phyloP scores from a whole-genome alignment of 1,140 invertebrate genomes.

The Philopotamus ludificatus region DNA sequence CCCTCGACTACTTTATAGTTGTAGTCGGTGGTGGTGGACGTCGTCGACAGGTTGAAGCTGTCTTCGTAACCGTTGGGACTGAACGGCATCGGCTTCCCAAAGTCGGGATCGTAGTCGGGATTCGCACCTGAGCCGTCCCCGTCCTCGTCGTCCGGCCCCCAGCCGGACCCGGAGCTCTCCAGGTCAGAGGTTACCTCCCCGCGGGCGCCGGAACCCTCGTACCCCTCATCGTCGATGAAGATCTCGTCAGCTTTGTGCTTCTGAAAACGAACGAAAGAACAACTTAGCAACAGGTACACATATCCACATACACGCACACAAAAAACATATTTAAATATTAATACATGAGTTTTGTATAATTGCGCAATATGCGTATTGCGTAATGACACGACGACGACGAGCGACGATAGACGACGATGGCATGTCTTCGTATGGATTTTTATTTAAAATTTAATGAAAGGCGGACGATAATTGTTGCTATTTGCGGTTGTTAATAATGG shows the following conservation, averaged over 20 bases:
- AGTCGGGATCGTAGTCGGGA: background rate
- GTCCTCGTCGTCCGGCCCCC: constrained; percentile 57
- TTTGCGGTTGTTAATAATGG: too few relatives aligned
- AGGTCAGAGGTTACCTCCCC: constrained; percentile 50
- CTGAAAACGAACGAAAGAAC: constrained; percentile 8
- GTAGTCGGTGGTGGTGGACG: constrained; percentile 18
- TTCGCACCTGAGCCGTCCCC: constrained; percentile 43
- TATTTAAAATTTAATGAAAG: too few relatives aligned
- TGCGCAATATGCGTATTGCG: background rate
- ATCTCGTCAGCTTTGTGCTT: constrained; percentile 42
- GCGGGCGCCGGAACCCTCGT: constrained; percentile 47
- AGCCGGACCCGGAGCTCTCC: constrained; percentile 56
- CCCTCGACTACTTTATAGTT: constrained; percentile 32
- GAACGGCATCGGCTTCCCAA: too few relatives aligned
- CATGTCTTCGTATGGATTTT: background rate
- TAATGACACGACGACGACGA: background rate
- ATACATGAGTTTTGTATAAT: background rate
- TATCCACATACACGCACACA: too few relatives aligned
- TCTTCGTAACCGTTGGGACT: too few relatives aligned
- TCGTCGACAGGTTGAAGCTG: constrained; percentile 29
- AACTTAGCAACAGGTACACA: too few relatives aligned
- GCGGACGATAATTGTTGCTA: too few relatives aligned
- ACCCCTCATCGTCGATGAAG: constrained; percentile 53
- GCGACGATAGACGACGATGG: background rate
- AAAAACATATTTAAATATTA: background rate